A percentile compares a stretch with the other conserved stretches of the same genome.
These are phyloP conservation scores for Brachionus manjavacas DNA, from an alignment of 1,140 invertebrate genomes.

Conservation along the genomic window DNA sequence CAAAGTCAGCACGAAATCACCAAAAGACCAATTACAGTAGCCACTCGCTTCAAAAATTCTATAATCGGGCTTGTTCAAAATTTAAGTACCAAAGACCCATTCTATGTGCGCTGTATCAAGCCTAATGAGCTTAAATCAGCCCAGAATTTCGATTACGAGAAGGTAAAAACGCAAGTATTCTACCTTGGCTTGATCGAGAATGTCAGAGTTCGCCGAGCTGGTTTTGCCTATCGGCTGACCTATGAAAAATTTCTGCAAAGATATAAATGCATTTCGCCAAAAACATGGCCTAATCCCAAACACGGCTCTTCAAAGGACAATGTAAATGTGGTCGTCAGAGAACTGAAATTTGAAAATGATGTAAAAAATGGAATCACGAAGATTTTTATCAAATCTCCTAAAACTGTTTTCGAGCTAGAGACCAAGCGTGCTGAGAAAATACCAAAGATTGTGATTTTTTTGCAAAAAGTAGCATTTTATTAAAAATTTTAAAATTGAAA, in stretches of 20 bases:
- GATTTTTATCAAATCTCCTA: conserved; percentile 83
- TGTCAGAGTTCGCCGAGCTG: conserved; percentile 82
- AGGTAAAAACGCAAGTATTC: conserved; percentile 74
- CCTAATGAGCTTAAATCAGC: conserved; percentile 87
- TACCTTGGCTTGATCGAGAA: conserved; percentile 88
- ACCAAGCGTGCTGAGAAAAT: conserved; percentile 68
- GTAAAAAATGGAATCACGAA: conserved; percentile 90
- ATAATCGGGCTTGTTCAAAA: conserved; percentile 84
- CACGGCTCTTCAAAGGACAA: conserved; percentile 73
- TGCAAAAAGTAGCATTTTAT: conserved; percentile 73
- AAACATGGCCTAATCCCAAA: conserved; percentile 88
- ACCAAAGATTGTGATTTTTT: conserved; percentile 77
- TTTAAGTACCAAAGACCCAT: conserved; percentile 79
- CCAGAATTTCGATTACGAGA: conserved; percentile 67
- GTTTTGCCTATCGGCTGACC: conserved; percentile 81
- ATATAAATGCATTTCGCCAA: conserved; percentile 89
- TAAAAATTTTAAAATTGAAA: neutral
- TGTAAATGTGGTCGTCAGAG: conserved; percentile 73
- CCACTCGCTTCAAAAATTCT: conserved; percentile 85
- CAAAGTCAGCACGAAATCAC: conserved; percentile 80
- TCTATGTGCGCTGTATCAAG: conserved; percentile 90
- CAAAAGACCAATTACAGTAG: conserved; percentile 83
- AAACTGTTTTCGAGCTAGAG: conserved; percentile 81
- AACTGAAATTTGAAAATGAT: conserved; percentile 72
- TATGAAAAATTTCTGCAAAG: conserved; percentile 80